Evolutionary conservation across 2,113 vertebrate genomes (phyloP).

Genomic region (Gavia stellata): DNA sequence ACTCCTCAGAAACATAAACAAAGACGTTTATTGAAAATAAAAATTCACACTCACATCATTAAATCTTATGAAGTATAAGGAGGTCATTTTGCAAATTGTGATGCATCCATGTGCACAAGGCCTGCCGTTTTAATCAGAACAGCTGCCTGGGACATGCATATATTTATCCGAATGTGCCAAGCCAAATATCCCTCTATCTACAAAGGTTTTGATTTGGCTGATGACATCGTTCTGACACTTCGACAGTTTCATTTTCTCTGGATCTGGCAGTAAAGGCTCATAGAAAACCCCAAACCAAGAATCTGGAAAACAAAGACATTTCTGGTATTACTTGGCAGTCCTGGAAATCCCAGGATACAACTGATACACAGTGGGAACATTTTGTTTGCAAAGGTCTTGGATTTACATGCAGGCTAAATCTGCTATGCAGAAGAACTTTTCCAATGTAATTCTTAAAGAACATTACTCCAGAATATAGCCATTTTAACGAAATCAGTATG

Average conservation of each 20-base stretch:
- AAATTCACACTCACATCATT: conserved; percentile 40
- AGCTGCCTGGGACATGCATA: background rate
- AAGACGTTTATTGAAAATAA: conserved; percentile 48
- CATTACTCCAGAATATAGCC: background rate
- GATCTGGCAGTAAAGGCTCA: conserved; percentile 76
- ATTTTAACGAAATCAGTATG: conserved; percentile 1
- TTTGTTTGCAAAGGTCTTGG: conserved; percentile 38
- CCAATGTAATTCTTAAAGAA: background rate
- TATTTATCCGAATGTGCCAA: conserved; percentile 4
- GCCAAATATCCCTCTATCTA: conserved; percentile 30
- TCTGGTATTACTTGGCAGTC: conserved; percentile 45
- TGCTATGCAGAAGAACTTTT: conserved; percentile 29
- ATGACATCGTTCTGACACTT: conserved; percentile 10
- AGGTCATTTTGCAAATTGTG: background rate
- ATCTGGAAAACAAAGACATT: conserved; percentile 69
- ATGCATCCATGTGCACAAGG: background rate
- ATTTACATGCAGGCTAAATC: conserved; percentile 44
- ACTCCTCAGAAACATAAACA: conserved; percentile 17
- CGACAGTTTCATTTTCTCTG: conserved; percentile 58
- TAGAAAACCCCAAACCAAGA: conserved; percentile 73
- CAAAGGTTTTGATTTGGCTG: conserved; percentile 28
- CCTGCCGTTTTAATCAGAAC: background rate
- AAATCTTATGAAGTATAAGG: conserved; percentile 18
- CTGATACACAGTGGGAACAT: background rate
- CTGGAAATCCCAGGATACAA: conserved; percentile 8